Base-by-base conservation (phyloP, 2,113 vertebrate genomes). In the Scortum barcoo region DNA sequence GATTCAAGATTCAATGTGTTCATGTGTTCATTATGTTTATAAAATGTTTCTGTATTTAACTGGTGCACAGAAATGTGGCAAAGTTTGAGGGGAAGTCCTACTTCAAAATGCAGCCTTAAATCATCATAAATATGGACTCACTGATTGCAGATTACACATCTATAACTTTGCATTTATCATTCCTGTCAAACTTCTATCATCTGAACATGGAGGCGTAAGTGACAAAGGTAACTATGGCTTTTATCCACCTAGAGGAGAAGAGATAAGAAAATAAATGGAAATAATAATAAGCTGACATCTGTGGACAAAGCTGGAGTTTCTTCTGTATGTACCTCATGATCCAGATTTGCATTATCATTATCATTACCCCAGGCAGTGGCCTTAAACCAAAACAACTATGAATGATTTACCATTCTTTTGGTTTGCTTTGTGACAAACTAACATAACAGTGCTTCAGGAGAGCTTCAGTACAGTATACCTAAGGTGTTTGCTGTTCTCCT, bases 401-500 rank as follows among this genome's bases (percentile, higher is more conserved):
- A 56, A 65, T 76, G 36, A 61, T 40, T 10, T 50, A 71, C 38
- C 40, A 13, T 65, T 40, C 16, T 44, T 28, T 40, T 10, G 24
- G 22, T 53, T 36, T 10, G 24, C 26, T 53, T 36, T 70, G 65
- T 51, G 22, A n/a, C 63, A 76, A 71, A 16, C n/a, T 20, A 65
- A 66, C 61, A 48, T 44, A 51, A 56, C 38, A 75, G 28, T 6
- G 13, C 22, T 51, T 36, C 33, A 26, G 24, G 24, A 26, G 26
- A 44, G 57, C 54, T 69, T 54, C 50, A 53, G 54, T 40, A 24
- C 30, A 62, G n/a, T 71, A 69, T 51, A 28, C 11, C 63, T 26
- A 16, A 38, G 58, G 28, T 71, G 28, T 80, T 71, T 61, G 46
- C 63, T 71, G 33, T 51, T 48, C 58, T 70, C 65, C 62, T 74